These are phyloP conservation scores for Magallana gigas DNA, from an alignment of 1,140 invertebrate genomes.

Conservation along the genomic window DNA sequence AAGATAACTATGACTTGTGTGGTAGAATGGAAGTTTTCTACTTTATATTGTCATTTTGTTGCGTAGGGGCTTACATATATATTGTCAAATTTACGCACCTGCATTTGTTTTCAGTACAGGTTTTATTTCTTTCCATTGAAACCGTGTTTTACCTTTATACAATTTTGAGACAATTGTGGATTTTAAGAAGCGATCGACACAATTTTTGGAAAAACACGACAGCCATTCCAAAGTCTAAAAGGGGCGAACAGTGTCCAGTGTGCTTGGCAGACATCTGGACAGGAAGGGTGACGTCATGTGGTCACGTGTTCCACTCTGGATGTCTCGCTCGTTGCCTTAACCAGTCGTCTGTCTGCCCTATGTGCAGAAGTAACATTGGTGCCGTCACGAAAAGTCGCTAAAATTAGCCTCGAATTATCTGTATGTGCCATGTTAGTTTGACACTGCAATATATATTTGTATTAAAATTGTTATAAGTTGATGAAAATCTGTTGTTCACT, in stretches of 20 bases:
- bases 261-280: conserved; percentile 13
- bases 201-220: conserved; percentile 12
- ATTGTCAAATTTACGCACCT: neutral
- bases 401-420: neutral
- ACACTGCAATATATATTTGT: too few relatives aligned
- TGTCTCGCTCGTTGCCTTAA: conserved; percentile 6
- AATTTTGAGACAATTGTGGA: neutral
- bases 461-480: too few relatives aligned
- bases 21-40: neutral
- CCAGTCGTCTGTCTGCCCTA: conserved; percentile 7
- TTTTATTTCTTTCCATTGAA: conserved; percentile 7
- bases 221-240: neutral
- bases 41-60: neutral
- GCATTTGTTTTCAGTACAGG: neutral
- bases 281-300: conserved; percentile 31
- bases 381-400: neutral
- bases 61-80: neutral
- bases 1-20: neutral
- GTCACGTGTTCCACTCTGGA: conserved; percentile 38
- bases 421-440: neutral
- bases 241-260: neutral
- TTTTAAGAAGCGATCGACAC: neutral
- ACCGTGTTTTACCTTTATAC: neutral
- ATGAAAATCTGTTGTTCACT: too few relatives aligned
- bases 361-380: conserved; percentile 20